phyloP scores from a whole-genome alignment of 2,888 invertebrate species.

The Phytoseiulus persimilis region DNA sequence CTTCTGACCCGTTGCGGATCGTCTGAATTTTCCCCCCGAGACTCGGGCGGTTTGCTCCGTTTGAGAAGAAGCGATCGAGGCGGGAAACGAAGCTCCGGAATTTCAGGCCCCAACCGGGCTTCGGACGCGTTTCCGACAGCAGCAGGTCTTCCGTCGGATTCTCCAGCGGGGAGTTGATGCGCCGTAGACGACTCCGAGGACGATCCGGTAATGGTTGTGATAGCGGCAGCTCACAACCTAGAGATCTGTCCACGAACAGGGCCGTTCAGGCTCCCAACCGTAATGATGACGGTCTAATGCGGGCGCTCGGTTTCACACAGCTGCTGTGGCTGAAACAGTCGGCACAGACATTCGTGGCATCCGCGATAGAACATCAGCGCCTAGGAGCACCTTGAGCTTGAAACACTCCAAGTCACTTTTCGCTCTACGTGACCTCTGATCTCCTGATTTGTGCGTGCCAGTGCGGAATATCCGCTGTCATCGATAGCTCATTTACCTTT shows the following conservation, averaged over 20 bases:
- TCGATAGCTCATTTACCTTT: no score
- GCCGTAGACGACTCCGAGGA: no score
- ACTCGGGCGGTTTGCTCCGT: not conserved
- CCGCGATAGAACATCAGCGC: not conserved
- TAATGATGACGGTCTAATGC: not conserved
- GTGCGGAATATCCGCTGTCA: not conserved
- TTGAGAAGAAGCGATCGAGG: no score
- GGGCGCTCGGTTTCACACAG: slow-evolving; percentile 5
- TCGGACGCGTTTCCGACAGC: not conserved
- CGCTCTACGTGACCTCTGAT: not conserved
- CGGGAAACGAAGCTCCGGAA: no score
- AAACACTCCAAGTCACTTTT: not conserved
- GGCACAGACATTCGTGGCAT: not conserved
- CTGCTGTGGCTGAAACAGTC: not conserved
- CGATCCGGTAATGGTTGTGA: not conserved
- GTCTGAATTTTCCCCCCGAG: not conserved
- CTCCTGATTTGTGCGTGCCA: not conserved
- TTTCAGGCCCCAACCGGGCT: no score
- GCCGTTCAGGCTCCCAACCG: not conserved
- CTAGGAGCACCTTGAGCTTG: not conserved
- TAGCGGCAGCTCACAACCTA: not conserved
- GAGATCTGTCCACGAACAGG: not conserved
- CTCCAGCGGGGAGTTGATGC: no score
- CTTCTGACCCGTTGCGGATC: not conserved
- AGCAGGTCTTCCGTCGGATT: not conserved